Evolutionary conservation across 2,888 invertebrate species (phyloP).

Genomic region (Aphodius sticticus): DNA sequence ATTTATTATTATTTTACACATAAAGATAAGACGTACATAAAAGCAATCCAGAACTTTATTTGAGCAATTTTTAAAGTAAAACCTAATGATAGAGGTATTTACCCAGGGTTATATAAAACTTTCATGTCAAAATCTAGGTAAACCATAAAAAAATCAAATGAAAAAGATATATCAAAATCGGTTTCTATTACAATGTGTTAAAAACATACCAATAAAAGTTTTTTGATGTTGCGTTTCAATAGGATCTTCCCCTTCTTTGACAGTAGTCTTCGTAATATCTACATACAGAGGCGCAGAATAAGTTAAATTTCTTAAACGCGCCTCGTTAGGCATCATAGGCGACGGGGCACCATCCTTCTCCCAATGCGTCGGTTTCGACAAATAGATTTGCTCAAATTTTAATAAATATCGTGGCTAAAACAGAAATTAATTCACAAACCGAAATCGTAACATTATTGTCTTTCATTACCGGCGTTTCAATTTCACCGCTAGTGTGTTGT

Average conservation of each 20-base stretch:
- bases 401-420: slow-evolving; percentile 84
- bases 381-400: slow-evolving; percentile 98
- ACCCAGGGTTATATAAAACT: too few relatives aligned
- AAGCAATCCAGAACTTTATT: too few relatives aligned
- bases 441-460: slow-evolving; percentile 19
- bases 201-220: slow-evolving; percentile 68
- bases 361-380: slow-evolving; percentile 99
- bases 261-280: slow-evolving; percentile 96
- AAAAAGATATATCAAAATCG: too few relatives aligned
- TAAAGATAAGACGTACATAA: too few relatives aligned
- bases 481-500: slow-evolving; percentile 93
- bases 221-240: slow-evolving; percentile 83
- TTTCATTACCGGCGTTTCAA: slow-evolving; percentile 77
- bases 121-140: too few relatives aligned
- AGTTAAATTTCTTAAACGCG: slow-evolving; percentile 93
- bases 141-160: too few relatives aligned
- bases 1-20: too few relatives aligned
- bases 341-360: slow-evolving; percentile 99
- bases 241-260: slow-evolving; percentile 90
- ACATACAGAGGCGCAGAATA: slow-evolving; percentile 99
- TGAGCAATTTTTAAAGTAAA: too few relatives aligned
- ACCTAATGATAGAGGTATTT: too few relatives aligned
- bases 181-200: too few relatives aligned
- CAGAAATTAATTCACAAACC: neutral
- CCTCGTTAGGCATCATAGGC: slow-evolving; percentile 99